Evolutionary conservation across 2,888 invertebrate genomes (phyloP).

Genomic region (Carpatolechia fugitivella): DNA sequence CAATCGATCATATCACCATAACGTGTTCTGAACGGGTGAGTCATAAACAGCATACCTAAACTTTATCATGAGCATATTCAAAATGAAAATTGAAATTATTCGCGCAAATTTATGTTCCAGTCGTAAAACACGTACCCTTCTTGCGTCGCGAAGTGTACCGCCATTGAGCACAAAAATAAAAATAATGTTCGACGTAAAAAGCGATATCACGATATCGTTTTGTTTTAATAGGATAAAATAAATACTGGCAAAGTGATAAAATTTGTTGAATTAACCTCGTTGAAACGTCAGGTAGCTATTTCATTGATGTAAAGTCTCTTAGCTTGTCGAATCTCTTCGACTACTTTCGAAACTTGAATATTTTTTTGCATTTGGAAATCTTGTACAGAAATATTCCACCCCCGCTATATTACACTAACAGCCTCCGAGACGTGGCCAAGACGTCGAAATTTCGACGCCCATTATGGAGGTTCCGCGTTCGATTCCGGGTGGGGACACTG

Average conservation of each 20-base stretch:
- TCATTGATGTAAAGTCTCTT: too few species aligned
- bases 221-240: too few species aligned
- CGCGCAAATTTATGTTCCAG: conserved; percentile 22
- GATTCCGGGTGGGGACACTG: too few species aligned
- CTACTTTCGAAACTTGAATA: too few species aligned
- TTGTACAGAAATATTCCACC: too few species aligned
- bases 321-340: too few species aligned
- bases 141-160: neutral
- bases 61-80: conserved; percentile 17
- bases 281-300: too few species aligned
- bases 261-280: neutral
- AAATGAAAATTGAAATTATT: conserved; percentile 26
- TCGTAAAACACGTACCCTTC: conserved; percentile 16
- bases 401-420: too few species aligned
- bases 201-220: neutral
- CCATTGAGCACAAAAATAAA: neutral
- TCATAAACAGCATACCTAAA: conserved; percentile 6
- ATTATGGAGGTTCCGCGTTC: too few species aligned
- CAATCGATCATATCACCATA: neutral
- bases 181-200: neutral
- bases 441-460: too few species aligned
- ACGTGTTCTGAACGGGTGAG: neutral
- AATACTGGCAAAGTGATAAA: neutral
- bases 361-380: too few species aligned
- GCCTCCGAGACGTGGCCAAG: too few species aligned